These are phyloP conservation scores for Clarias fuscus DNA, from an alignment of 2,797 vertebrate species.

Conservation along the genomic window DNA sequence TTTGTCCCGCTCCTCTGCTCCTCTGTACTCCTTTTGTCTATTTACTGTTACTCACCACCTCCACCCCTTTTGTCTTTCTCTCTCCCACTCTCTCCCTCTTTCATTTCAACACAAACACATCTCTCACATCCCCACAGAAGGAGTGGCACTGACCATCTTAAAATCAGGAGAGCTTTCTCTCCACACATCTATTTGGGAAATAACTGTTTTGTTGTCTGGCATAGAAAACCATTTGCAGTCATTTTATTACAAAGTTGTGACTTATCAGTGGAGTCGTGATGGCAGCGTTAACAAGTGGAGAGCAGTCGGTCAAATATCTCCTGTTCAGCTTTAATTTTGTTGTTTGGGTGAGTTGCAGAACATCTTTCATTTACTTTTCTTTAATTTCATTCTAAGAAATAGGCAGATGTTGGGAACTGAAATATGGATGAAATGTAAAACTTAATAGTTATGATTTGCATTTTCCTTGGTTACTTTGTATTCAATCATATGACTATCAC, in stretches of 20 bases:
- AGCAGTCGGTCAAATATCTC: constrained; percentile 74
- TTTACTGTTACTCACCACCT: neutral
- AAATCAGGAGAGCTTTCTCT: constrained; percentile 7
- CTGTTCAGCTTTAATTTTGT: constrained; percentile 78
- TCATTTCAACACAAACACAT: constrained; percentile 12
- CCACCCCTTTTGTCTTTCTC: neutral
- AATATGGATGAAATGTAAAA: neutral
- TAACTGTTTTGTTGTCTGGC: neutral
- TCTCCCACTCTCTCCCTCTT: neutral
- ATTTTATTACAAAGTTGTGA: neutral
- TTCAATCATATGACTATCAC: neutral
- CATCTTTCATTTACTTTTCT: constrained; percentile 26
- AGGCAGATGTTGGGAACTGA: neutral
- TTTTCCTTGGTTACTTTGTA: neutral
- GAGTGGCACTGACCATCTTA: constrained; percentile 12
- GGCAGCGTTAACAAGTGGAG: constrained; percentile 70
- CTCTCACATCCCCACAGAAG: constrained; percentile 11
- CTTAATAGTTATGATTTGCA: neutral
- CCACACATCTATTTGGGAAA: neutral
- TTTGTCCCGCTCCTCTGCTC: neutral
- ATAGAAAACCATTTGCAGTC: neutral
- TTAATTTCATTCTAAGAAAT: neutral
- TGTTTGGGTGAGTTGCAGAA: constrained; percentile 71
- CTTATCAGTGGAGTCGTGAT: constrained; percentile 54
- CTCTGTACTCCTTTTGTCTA: constrained; percentile 2